Evolutionary conservation across 2,888 invertebrate genomes (phyloP), one percentile per base, ranked within the genome.

Genomic region (Acanthosoma haemorrhoidale): DNA sequence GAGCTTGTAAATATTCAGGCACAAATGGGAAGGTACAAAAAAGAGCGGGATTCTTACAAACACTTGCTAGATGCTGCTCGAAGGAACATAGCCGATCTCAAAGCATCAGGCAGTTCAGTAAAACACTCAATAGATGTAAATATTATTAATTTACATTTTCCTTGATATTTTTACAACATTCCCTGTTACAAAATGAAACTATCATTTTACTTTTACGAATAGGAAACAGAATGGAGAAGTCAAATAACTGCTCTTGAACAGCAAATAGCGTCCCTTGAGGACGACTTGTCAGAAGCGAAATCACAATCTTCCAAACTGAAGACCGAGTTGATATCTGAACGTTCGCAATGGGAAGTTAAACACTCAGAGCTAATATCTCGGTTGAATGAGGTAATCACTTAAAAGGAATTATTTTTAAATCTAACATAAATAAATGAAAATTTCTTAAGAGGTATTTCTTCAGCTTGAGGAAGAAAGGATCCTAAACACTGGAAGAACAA

Each of bases 11-110:
- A 91, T 6, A 84, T 93, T 77, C 94, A 94, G 79, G 85, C 84
- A 73, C 91, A 91, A 83, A 77, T 81, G 2, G 84, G 88, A 21
- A 84, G 92, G 76, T 93, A 94, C 78, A 91, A 92, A 78, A 84
- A 92, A 71, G 95, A 95, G 80, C 84, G 93, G 68, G 94, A 95
- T 78, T 90, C 90, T 66, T 94, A 91, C 77, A 91, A 92, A 75
- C 92, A 94, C 78, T 92, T 95, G 89, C 80, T 94, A 41, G 93
- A 94, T 77, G 88, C 89, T 11, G 91, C 94, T 1, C 93, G 94
- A 78, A 69, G 57, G 60, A 72, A 68, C 15, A 73, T 73, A 13
- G 60, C 67, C 16, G 70, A 70, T 38, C 66, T 71, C 38, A 70
- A 68, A 38, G 32, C 57, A n/a, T 66, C 68, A 13, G 71, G 68